Evolutionary conservation across 2,113 vertebrate genomes (phyloP), one percentile per base, ranked within the genome.

Genomic region (Pseudorasbora parva): DNA sequence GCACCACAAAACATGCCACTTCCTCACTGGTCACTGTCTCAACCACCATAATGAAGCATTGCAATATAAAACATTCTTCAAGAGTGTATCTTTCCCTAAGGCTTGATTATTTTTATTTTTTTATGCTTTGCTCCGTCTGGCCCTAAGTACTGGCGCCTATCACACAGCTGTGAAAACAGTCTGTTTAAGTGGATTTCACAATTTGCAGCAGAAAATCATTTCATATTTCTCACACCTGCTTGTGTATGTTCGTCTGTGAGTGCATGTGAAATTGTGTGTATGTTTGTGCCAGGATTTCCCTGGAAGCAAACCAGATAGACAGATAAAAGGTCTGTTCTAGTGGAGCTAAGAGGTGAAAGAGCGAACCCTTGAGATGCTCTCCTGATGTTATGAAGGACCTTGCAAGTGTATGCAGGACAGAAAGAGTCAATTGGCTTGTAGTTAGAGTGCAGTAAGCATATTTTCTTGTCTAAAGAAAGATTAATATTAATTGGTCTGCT

Each of bases 81-180:
- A 23, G 11, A 81, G 47, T 57, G 47, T 43, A 56, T 72, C 80
- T 72, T 72, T 72, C 49, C 64, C 66, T 19, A 9, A 41, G 49
- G 27, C 51, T 51, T 51, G 27, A 66, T 41, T 41, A 21, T 21
- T 37, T 30, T 33, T 47, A 23, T 69, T 37, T 27, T 30, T 43
- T 71, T 80, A 81, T 80, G 71, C 37, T 84, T 56, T 27, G 25
- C 62, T 76, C 49, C 25, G 51, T 85, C 33, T 75, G 51, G 73
- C 27, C 57, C 51, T 3, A 69, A 86, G 74, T 54, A 41, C 77
- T 33, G 7, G 54, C 4, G 78, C 87, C 90, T 88, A 87, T 83
- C 75, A 64, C 51, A 84, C 91, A 91, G 87, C 86, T 89, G 85
- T 74, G 83, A 89, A 90, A 89, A 88, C 82, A 87, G 82, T 88